Conservation (phyloP, 23 tunicate species). For the Oikopleura albicans region DNA sequence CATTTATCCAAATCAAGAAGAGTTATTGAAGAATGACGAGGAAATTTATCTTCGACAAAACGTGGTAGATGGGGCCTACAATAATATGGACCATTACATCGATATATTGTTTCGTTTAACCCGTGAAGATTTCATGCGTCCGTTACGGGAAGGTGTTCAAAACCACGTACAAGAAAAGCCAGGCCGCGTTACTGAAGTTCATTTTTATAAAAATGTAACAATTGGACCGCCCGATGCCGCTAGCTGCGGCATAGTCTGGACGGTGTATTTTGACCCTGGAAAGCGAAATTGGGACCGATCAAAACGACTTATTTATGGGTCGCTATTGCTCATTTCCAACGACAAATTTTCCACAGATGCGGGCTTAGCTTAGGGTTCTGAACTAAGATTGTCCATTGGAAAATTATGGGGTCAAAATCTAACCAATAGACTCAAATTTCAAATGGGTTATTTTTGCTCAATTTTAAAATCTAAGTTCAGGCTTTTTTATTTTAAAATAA, state of each 20-base stretch:
- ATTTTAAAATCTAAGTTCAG: too few relatives aligned
- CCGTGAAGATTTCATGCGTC: conserved; percentile 17
- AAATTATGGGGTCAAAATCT: too few relatives aligned
- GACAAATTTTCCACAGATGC: neutral
- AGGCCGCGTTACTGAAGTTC: neutral
- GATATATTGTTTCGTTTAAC: neutral
- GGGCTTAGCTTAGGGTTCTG: too few relatives aligned
- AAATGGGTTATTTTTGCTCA: too few relatives aligned
- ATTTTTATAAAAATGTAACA: neutral
- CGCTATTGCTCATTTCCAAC: neutral
- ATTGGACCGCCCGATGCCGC: neutral
- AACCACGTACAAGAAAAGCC: neutral
- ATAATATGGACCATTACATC: neutral
- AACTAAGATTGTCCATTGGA: too few relatives aligned
- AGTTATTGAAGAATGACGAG: too few relatives aligned
- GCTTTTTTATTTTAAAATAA: too few relatives aligned
- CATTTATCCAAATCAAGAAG: too few relatives aligned
- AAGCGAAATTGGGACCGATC: neutral
- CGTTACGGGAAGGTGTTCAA: neutral
- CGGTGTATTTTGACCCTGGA: neutral
- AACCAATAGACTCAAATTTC: too few relatives aligned
- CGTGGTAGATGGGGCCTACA: neutral
- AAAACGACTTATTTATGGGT: neutral
- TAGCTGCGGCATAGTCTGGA: neutral
- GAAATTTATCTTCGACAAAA: too few relatives aligned